Evolutionary conservation across 1,140 invertebrate species (phyloP), one percentile per base, ranked within the genome.

Genomic region (Atta cephalotes): DNA sequence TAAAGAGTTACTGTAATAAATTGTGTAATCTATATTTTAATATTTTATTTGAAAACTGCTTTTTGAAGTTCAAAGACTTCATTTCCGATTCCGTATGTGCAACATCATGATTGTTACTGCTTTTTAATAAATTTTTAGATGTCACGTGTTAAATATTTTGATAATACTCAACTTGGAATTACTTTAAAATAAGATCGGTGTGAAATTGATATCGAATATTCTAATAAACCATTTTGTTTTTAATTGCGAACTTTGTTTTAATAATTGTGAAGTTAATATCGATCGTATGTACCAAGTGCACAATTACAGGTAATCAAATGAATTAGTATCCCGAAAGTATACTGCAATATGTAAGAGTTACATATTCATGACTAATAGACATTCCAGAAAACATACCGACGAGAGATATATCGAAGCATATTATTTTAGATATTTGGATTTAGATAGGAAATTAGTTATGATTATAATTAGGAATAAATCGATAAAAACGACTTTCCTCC

Each of bases 381-480:
- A 39, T 66, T 84, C 14, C 56, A 85, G 31, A 51, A 85, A 2
- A 28, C 71, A 60, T 84, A 84, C 28, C 39, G 66, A 79, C 10
- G 49, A 21, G 16, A 79, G 10, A 85, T 70, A 77, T 78, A 86
- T 63, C 84, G 21, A 58, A 88, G 60, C 66, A 86, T 68, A 76
- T 87, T 88, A 88, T 86, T 86, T 86, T 86, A 80, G 85, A 86
- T 86, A 86, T 79, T 70, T 65, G 65, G 49, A 81, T 49, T 56
- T 86, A 80, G 77, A 85, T 85, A 79, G 82, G 62, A n/a, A 45
- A 72, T 28, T 53, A 35, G 81, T 80, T 81, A 80, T 39, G 51
- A 86, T 76, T 25, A 16, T 76, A 76, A 74, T 86, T 86, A 70
- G n/a, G 39, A 3, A 68, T 0, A 31, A 58, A 60, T 80, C 28